Percentiles rank a stretch among this genome's conserved stretches.
Conservation (phyloP, 2,113 vertebrate species). For the Pedetes capensis region DNA sequence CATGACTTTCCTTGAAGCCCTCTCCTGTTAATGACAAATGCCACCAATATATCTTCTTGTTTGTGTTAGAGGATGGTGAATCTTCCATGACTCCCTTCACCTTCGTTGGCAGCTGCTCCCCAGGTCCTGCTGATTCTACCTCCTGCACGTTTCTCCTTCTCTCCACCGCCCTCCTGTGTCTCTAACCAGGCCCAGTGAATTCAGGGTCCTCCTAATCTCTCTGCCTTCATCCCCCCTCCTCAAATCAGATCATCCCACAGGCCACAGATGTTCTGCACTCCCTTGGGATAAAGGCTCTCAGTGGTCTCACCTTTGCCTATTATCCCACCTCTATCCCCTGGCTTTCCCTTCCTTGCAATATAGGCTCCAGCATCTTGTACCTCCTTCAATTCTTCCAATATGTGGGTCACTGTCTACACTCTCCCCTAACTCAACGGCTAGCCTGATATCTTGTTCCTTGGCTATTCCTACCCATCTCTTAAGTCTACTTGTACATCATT, state of each 20-base stretch:
- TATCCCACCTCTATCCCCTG: not conserved
- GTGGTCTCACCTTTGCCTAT: not conserved
- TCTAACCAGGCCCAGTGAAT: not conserved
- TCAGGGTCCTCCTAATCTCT: not conserved
- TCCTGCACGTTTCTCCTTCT: not conserved
- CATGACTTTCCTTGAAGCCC: not conserved
- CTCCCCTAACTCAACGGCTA: fast-evolving
- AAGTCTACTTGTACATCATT: not conserved
- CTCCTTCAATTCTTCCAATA: not conserved
- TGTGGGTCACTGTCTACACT: not conserved
- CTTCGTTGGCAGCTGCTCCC: not conserved
- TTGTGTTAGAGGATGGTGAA: not conserved
- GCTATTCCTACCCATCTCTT: not conserved
- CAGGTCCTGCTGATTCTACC: not conserved
- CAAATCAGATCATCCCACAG: not conserved
- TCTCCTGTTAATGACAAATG: not conserved
- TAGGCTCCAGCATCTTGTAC: not conserved
- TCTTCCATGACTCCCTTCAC: not conserved
- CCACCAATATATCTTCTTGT: too few species aligned
- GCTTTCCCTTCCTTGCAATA: not conserved
- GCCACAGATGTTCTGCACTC: not conserved
- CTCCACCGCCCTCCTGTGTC: not conserved
- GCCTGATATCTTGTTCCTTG: not conserved
- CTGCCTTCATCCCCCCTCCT: not conserved
- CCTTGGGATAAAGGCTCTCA: not conserved